Conservation (phyloP, 2,113 vertebrate genomes). For the Osmerus eperlanus region DNA sequence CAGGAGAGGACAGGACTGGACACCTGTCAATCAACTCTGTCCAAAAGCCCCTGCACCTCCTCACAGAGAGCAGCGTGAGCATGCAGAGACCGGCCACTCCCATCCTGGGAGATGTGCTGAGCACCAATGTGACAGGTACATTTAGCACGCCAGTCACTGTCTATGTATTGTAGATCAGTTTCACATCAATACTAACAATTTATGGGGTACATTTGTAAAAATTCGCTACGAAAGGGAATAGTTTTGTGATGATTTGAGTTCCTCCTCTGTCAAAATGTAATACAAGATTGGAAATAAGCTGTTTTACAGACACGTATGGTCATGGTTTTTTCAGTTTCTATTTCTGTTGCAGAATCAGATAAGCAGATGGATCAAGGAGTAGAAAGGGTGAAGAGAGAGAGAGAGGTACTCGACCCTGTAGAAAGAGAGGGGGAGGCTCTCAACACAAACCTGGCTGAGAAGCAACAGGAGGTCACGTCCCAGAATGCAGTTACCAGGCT, state of each 20-base stretch:
- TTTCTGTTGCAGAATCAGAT: slow-evolving; percentile 27
- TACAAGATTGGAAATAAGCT: no score
- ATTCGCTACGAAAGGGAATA: no score
- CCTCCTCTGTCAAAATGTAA: no score
- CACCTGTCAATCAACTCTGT: not conserved
- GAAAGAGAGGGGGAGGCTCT: not conserved
- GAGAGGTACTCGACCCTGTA: slow-evolving; percentile 12
- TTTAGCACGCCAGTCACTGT: not conserved
- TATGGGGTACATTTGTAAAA: no score
- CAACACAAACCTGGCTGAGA: not conserved
- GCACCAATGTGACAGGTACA: slow-evolving; percentile 36
- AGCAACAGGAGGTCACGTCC: slow-evolving; percentile 33
- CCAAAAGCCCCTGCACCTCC: not conserved
- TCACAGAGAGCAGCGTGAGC: slow-evolving; percentile 7
- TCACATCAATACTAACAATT: not conserved
- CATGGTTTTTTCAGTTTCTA: not conserved
- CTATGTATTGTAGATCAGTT: not conserved
- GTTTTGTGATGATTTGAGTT: no score
- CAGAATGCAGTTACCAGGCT: slow-evolving; percentile 14
- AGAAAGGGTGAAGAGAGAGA: slow-evolving; percentile 23
- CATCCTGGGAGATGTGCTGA: not conserved
- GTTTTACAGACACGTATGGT: no score
- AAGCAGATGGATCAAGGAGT: slow-evolving; percentile 19
- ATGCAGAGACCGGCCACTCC: slow-evolving; percentile 3
- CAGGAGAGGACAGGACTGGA: slow-evolving; percentile 8